phyloP scores from a whole-genome alignment of 2,888 invertebrate genomes.

The Catocala fraxini region DNA sequence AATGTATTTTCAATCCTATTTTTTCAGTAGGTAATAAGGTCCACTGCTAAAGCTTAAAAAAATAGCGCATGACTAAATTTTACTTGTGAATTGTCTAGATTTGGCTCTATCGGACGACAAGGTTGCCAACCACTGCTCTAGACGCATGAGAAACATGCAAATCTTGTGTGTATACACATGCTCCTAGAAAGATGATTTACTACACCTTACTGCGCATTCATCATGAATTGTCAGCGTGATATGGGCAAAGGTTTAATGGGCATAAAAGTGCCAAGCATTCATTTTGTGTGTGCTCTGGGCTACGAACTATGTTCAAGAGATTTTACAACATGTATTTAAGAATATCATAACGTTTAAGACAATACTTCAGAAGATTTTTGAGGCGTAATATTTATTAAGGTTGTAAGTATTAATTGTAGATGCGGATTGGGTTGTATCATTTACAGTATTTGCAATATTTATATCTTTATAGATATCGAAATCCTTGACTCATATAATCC shows the following conservation, averaged over 20 bases:
- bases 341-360: not conserved
- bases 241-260: conserved; percentile 18
- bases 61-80: too few species aligned
- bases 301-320: conserved; percentile 7
- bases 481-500: too few species aligned
- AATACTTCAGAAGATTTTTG: not conserved
- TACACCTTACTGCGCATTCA: conserved; percentile 17
- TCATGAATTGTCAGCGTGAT: conserved; percentile 18
- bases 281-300: conserved; percentile 10
- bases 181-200: conserved; percentile 16
- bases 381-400: not conserved
- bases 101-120: too few species aligned
- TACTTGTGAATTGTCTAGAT: too few species aligned
- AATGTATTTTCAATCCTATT: too few species aligned
- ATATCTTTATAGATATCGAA: too few species aligned
- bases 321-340: not conserved
- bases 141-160: conserved; percentile 5
- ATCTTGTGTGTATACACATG: conserved; percentile 2
- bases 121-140: too few species aligned
- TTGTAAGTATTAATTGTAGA: too few species aligned
- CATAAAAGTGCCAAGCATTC: conserved; percentile 20
- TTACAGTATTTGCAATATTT: too few species aligned
- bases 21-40: too few species aligned
- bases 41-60: too few species aligned
- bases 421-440: too few species aligned